A percentile compares a stretch with the other conserved stretches of the same genome.
Evolutionary conservation across 2,113 vertebrate genomes (phyloP).

Genomic region (Kryptolebias marmoratus): DNA sequence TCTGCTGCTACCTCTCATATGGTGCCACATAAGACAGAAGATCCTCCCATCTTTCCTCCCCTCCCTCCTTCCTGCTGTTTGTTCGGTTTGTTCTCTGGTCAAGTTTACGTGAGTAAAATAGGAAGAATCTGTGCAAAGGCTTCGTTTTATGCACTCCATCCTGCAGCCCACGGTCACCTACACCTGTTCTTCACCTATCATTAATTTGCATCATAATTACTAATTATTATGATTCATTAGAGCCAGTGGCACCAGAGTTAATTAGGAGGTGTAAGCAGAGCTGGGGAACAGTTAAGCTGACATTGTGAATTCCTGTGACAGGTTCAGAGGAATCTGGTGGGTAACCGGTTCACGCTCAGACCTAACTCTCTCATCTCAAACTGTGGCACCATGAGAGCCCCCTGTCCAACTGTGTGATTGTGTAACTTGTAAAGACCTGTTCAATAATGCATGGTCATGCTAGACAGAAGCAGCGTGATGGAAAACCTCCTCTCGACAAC

Average conservation of each 20-base stretch:
- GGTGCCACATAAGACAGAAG: no score
- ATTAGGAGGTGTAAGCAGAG: conserved; percentile 31
- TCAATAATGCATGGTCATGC: conserved; percentile 74
- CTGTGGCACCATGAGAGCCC: conserved; percentile 40
- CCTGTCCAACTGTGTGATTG: conserved; percentile 45
- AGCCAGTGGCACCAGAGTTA: conserved; percentile 18
- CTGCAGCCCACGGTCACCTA: conserved; percentile 17
- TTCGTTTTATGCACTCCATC: conserved; percentile 15
- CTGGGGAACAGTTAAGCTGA: conserved; percentile 10
- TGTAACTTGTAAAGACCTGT: conserved; percentile 64
- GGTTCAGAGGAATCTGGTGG: neutral
- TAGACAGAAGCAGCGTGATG: conserved; percentile 58
- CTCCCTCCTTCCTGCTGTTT: no score
- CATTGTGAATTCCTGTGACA: neutral
- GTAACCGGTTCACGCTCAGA: conserved; percentile 1
- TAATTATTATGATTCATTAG: conserved; percentile 34
- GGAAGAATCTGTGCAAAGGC: neutral
- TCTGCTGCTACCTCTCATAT: no score
- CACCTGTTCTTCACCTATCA: conserved; percentile 12
- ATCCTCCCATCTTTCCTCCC: no score
- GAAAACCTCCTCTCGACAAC: conserved; percentile 68
- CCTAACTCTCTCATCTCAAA: conserved; percentile 1
- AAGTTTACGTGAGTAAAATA: no score
- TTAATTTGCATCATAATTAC: conserved; percentile 29
- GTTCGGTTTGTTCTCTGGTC: no score